Conservation (phyloP, 2,797 vertebrate species). For the Anisognathus igniventris region DNA sequence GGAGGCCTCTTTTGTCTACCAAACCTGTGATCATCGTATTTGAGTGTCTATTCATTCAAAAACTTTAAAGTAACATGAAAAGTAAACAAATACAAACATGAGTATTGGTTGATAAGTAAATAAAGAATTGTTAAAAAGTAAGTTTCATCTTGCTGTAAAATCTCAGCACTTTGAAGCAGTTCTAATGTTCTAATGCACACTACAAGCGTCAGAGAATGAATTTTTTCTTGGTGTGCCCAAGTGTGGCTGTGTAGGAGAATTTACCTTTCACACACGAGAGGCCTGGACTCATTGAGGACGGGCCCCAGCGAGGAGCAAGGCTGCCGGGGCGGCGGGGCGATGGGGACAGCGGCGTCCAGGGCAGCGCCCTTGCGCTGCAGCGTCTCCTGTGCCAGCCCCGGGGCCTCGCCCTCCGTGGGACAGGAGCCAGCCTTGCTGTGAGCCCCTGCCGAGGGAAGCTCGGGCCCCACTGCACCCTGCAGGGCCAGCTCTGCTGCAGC, state of each 20-base stretch:
- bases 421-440: conserved; percentile 65
- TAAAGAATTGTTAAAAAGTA: not conserved
- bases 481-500: conserved; percentile 73
- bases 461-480: conserved; percentile 86
- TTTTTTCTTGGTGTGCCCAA: not conserved
- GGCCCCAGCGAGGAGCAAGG: conserved; percentile 91
- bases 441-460: conserved; percentile 64
- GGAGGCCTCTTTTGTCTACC: not conserved
- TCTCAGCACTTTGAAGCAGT: not conserved
- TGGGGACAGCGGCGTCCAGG: conserved; percentile 80
- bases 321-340: conserved; percentile 93
- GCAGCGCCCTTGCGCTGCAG: conserved; percentile 79
- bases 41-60: not conserved
- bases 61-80: not conserved
- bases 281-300: conserved; percentile 84
- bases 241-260: not conserved
- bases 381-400: conserved; percentile 67
- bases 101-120: not conserved
- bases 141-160: not conserved
- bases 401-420: conserved; percentile 72
- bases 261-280: conserved; percentile 95
- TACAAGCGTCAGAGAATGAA: not conserved
- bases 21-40: not conserved
- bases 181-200: not conserved
- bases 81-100: not conserved